phyloP scores from a whole-genome alignment of 2,113 vertebrate species.

The Capra hircus region DNA sequence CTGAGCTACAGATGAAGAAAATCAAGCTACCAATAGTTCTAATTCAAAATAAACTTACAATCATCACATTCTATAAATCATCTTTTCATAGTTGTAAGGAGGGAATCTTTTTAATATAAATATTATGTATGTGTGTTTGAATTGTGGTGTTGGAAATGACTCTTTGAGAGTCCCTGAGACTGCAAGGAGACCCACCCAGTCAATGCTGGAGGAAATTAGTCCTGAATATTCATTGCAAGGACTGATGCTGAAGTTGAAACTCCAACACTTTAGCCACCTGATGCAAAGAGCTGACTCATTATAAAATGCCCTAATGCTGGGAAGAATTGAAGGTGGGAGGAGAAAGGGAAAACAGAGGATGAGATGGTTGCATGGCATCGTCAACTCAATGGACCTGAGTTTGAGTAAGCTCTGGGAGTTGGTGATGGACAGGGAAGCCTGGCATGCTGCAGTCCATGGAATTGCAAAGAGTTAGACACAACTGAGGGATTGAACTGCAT shows the following conservation, averaged over 20 bases:
- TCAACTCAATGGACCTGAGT: background rate
- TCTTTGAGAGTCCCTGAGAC: background rate
- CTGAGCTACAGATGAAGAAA: background rate
- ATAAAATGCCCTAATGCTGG: background rate
- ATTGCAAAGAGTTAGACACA: background rate
- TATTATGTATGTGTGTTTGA: background rate
- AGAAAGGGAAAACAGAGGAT: background rate
- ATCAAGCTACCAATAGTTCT: background rate
- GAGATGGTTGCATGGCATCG: rapidly evolving
- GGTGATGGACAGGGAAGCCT: background rate
- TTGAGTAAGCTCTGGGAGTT: background rate
- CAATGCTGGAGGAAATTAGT: background rate
- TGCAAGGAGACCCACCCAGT: background rate
- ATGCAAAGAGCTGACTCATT: background rate
- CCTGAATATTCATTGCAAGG: background rate
- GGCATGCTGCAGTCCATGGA: background rate
- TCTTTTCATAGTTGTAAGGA: background rate
- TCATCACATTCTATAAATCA: background rate
- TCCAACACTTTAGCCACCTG: background rate
- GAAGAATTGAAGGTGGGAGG: background rate
- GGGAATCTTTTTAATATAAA: background rate
- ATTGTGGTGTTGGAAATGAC: background rate
- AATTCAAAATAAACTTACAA: background rate
- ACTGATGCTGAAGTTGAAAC: background rate
- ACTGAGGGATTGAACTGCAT: background rate